Base-by-base conservation (phyloP, 1,140 invertebrate species). In the Sminthurinus signatus region DNA sequence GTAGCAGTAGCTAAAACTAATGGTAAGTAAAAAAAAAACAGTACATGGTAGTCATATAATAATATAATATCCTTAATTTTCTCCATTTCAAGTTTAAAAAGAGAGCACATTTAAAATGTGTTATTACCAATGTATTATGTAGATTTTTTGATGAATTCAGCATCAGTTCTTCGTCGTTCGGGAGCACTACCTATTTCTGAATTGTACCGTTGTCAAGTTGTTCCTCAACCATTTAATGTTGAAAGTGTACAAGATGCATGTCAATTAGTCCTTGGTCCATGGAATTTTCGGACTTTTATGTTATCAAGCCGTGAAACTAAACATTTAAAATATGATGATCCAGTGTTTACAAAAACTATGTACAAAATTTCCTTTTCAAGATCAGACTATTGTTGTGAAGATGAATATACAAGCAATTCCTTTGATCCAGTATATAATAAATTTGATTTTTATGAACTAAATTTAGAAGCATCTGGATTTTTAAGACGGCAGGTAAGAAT, bases 391-490 rank as follows among this genome's bases (percentile, higher is more conserved):
- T 29, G 8, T 12, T 14, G 0, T 3, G n/a, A n/a, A 36, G n/a
- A n/a, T n/a, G n/a, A n/a, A n/a, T n/a, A n/a, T n/a, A n/a, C n/a
- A n/a, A n/a, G n/a, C n/a, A n/a, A 39, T 19, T 15, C 52, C 52
- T 68, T 14, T 31, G 56, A 64, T 46, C 43, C 54, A 3, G 10
- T 21, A 0, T 31, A 17, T 2, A 43, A 58, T 17, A 50, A 64
- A 21, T 66, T 64, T 21, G 66, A 68, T 32, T 60, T 61, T 54
- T 71, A 68, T 29, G 64, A 65, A 12, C 65, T 71, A 39, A 46
- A 59, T 48, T 25, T 71, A 48, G 66, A 71, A 59, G 63, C 66
- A 32, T 66, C 55, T 60, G 70, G 70, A 57, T 71, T 71, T 58
- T 27, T 71, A 8, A 31, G 70, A 21, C 17, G 67, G 62, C 70